phyloP scores from a whole-genome alignment of 1,140 invertebrate genomes.

The Branchinecta lynchi region DNA sequence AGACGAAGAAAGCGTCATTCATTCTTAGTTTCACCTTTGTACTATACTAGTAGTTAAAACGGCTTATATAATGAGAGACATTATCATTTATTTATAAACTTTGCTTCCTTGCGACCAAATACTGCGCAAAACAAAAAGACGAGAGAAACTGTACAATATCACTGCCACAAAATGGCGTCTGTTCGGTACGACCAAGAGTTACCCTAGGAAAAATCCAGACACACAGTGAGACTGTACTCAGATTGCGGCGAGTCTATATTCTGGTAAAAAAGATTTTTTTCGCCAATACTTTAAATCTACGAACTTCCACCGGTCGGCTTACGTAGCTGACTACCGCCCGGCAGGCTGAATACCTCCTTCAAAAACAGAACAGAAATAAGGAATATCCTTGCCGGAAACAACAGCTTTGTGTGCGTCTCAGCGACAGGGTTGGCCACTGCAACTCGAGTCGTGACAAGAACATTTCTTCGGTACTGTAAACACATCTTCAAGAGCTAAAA shows the following conservation, averaged over 20 bases:
- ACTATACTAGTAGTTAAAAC: no score
- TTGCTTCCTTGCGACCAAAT: conserved; percentile 10
- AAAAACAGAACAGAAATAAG: conserved; percentile 1
- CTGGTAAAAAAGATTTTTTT: not conserved
- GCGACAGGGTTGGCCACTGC: no score
- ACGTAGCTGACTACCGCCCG: no score
- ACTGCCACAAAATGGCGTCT: conserved; percentile 1
- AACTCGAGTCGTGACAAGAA: no score
- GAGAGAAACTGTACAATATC: conserved; percentile 11
- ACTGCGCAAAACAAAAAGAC: conserved; percentile 11
- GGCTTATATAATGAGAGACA: not conserved
- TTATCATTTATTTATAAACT: conserved; percentile 12
- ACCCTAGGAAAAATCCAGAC: not conserved
- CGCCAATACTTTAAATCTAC: not conserved
- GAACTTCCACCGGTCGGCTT: no score
- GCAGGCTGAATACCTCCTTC: not conserved
- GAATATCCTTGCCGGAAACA: conserved; percentile 8
- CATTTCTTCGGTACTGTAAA: no score
- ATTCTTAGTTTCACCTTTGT: no score
- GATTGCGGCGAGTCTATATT: not conserved
- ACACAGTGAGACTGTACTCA: conserved; percentile 9
- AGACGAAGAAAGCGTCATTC: no score
- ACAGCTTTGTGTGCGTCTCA: not conserved
- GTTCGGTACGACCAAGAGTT: not conserved
- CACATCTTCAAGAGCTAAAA: no score